Conservation (phyloP, 1,140 invertebrate species). For the Medauroidea extradentata region DNA sequence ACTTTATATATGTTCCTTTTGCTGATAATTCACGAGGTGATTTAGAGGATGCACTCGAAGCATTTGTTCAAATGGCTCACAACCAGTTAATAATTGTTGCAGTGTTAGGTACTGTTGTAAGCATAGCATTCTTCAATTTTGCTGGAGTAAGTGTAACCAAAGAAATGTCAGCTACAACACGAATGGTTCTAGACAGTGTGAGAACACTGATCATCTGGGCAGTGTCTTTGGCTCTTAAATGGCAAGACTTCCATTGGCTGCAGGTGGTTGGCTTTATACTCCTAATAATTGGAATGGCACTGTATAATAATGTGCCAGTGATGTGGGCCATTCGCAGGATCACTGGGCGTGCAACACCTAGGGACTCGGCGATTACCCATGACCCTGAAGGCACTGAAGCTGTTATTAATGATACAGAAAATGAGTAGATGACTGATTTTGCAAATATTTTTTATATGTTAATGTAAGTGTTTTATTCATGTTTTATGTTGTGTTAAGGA, state of each 20-base stretch:
- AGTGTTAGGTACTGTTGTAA: slow-evolving; percentile 73
- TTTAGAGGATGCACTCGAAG: slow-evolving; percentile 83
- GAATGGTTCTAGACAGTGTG: slow-evolving; percentile 89
- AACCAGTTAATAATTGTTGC: slow-evolving; percentile 58
- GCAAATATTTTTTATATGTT: no score
- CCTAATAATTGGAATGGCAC: no score
- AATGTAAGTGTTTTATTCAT: no score
- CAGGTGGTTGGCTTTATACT: slow-evolving; percentile 57
- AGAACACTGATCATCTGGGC: slow-evolving; percentile 88
- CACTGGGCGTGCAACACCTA: no score
- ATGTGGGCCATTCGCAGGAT: no score
- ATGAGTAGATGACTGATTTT: no score
- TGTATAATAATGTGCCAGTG: no score
- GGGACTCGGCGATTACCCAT: no score
- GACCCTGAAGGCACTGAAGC: no score
- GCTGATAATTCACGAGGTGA: slow-evolving; percentile 69
- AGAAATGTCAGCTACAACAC: slow-evolving; percentile 85
- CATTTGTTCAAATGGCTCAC: slow-evolving; percentile 73
- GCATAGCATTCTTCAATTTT: slow-evolving; percentile 96
- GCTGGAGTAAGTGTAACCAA: slow-evolving; percentile 94
- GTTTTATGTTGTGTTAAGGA: no score
- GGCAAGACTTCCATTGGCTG: slow-evolving; percentile 76
- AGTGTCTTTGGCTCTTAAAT: slow-evolving; percentile 65
- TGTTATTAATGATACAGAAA: no score
- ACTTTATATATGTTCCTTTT: slow-evolving; percentile 76